phyloP scores from a whole-genome alignment of 2,113 vertebrate genomes.

The Channa argus region DNA sequence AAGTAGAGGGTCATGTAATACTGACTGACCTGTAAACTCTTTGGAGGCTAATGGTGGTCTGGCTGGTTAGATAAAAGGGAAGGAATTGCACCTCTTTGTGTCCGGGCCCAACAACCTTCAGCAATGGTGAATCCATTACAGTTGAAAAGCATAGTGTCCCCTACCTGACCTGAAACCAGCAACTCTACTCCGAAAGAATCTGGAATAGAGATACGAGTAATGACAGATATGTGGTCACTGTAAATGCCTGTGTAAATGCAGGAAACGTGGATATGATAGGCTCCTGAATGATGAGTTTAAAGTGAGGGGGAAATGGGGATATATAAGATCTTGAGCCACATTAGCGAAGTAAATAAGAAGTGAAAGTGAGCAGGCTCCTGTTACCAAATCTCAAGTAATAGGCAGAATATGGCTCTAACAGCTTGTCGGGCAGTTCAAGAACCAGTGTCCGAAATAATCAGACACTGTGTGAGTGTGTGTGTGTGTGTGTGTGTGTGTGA shows the following conservation, averaged over 20 bases:
- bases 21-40: slow-evolving; percentile 67
- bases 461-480: slow-evolving; percentile 42
- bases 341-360: slow-evolving; percentile 57
- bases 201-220: slow-evolving; percentile 72
- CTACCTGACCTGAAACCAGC: slow-evolving; percentile 73
- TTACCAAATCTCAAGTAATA: slow-evolving; percentile 62
- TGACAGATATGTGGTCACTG: slow-evolving; percentile 70
- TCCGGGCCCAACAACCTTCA: slow-evolving; percentile 65
- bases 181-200: slow-evolving; percentile 64
- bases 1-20: slow-evolving; percentile 58
- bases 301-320: slow-evolving; percentile 55
- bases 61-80: slow-evolving; percentile 55
- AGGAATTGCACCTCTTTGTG: slow-evolving; percentile 70
- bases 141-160: slow-evolving; percentile 66
- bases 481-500: slow-evolving; percentile 26
- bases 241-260: slow-evolving; percentile 67
- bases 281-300: slow-evolving; percentile 70
- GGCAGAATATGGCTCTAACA: slow-evolving; percentile 56
- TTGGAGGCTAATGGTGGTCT: slow-evolving; percentile 59
- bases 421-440: slow-evolving; percentile 65
- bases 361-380: slow-evolving; percentile 50
- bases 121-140: slow-evolving; percentile 81
- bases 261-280: slow-evolving; percentile 68
- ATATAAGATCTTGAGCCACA: slow-evolving; percentile 61
- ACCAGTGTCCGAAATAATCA: slow-evolving; percentile 57